These are phyloP conservation scores for Leucoraja ocellata DNA, from an alignment of 2,797 vertebrate species.

Conservation along the genomic window DNA sequence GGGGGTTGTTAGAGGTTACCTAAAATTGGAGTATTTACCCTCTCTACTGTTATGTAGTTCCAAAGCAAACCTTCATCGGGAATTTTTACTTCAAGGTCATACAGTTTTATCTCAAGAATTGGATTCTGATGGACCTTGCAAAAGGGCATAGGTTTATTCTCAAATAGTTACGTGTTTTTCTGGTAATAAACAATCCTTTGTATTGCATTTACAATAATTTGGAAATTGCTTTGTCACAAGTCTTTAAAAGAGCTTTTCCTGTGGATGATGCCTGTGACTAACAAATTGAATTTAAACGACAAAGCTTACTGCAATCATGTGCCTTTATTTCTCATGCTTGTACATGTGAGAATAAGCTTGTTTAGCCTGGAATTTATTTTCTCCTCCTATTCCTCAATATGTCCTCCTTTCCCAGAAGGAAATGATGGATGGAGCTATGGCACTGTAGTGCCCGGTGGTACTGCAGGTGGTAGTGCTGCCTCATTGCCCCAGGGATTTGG, in stretches of 20 bases:
- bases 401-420: background rate
- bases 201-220: background rate
- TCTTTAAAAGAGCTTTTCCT: background rate
- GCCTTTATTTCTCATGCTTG: background rate
- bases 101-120: background rate
- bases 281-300: background rate
- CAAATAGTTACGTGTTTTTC: background rate
- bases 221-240: background rate
- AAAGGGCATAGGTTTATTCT: background rate
- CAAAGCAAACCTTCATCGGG: background rate
- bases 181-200: background rate
- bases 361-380: background rate
- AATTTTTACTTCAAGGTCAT: background rate
- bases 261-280: background rate
- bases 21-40: background rate
- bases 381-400: background rate
- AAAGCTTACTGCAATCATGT: background rate
- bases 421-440: background rate
- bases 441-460: background rate
- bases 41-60: constrained; percentile 39
- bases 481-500: too few species aligned
- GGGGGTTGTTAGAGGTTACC: too few species aligned
- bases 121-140: background rate
- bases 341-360: background rate
- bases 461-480: too few species aligned